phyloP scores from a whole-genome alignment of 2,888 invertebrate genomes.

The Ennomos fuscantarius region DNA sequence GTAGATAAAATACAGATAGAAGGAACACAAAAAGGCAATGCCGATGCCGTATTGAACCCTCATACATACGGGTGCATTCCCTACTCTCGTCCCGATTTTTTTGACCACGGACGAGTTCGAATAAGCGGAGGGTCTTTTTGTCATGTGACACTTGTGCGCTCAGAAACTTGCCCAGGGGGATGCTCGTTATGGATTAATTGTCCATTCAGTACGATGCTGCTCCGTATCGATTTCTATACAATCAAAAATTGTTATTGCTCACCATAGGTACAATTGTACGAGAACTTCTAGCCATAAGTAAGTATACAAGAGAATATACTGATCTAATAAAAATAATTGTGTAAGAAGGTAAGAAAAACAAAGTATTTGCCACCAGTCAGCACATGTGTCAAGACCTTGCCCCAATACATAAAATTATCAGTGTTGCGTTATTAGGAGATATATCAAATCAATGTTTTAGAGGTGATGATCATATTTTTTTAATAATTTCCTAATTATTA shows the following conservation, averaged over 20 bases:
- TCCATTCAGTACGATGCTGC: constrained; percentile 58
- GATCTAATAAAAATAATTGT: too few relatives aligned
- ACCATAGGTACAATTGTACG: background rate
- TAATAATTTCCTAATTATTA: too few relatives aligned
- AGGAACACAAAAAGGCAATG: constrained; percentile 9
- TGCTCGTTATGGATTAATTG: constrained; percentile 74
- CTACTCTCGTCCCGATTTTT: constrained; percentile 65
- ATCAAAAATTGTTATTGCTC: constrained; percentile 7
- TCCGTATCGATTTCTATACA: constrained; percentile 35
- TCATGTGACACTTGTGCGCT: constrained; percentile 82
- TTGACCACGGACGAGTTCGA: constrained; percentile 73
- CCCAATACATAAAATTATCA: too few relatives aligned
- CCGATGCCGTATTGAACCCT: constrained; percentile 43
- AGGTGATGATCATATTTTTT: too few relatives aligned
- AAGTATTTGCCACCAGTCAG: too few relatives aligned
- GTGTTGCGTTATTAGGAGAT: too few relatives aligned
- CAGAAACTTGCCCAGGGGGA: constrained; percentile 71
- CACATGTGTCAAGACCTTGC: too few relatives aligned
- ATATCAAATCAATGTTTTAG: too few relatives aligned
- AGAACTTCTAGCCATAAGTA: too few relatives aligned
- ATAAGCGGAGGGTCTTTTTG: constrained; percentile 77
- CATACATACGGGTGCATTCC: constrained; percentile 73
- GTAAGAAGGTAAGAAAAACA: too few relatives aligned
- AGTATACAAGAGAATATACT: too few relatives aligned
- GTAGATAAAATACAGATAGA: background rate